phyloP scores from a whole-genome alignment of 1,140 invertebrate species.

The Saccostrea glomerata region DNA sequence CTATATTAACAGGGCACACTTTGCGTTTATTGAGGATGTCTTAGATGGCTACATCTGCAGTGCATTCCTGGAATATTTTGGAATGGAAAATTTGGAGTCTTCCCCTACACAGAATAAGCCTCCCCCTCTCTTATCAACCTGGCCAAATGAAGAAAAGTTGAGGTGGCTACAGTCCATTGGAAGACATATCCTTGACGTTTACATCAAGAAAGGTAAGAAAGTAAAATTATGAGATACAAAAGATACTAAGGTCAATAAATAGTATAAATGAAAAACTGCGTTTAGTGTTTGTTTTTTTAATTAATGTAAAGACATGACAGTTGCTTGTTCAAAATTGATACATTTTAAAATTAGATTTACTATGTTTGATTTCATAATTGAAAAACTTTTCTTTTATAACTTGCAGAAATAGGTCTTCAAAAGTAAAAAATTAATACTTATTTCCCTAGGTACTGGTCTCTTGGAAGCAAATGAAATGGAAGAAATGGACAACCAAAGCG shows the following conservation, averaged over 20 bases:
- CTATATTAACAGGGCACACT: background rate
- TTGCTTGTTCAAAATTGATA: no score
- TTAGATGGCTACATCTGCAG: background rate
- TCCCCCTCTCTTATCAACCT: background rate
- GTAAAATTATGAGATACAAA: no score
- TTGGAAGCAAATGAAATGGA: background rate
- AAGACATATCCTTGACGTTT: background rate
- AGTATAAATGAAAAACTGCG: no score
- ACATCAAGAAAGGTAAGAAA: constrained; percentile 13
- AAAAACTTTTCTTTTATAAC: background rate
- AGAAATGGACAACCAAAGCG: constrained; percentile 23
- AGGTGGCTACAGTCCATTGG: background rate
- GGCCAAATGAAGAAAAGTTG: background rate
- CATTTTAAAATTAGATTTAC: no score
- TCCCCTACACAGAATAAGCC: background rate
- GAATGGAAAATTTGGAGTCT: constrained; percentile 7
- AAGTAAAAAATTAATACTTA: background rate
- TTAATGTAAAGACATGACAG: no score
- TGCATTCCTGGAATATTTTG: background rate
- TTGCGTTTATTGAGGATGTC: constrained; percentile 22
- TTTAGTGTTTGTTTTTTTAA: no score
- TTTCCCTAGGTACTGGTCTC: background rate
- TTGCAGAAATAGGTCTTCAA: background rate
- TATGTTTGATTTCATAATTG: background rate
- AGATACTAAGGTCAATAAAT: no score